Base-by-base conservation (phyloP, 2,797 vertebrate genomes). In the Phataginus tricuspis region DNA sequence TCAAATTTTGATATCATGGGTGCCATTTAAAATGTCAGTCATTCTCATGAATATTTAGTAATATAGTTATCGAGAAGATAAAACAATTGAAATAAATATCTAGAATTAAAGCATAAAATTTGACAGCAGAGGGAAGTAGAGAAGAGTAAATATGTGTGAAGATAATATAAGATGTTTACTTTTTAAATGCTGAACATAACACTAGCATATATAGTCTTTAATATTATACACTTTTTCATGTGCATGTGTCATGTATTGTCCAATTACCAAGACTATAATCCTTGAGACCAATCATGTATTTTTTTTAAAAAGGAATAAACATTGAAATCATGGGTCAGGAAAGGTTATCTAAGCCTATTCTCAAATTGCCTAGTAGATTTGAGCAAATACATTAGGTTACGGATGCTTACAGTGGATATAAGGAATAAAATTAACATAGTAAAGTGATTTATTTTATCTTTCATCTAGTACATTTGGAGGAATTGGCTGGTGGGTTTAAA, bases 11-110 rank as follows among this genome's bases (percentile, higher is more conserved):
- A 42, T 61, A 59, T 64, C 25, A 55, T 23, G 61, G 61, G 57
- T 79, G 61, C 57, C 53, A 71, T 11, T 90, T 68, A 74, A 74
- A 59, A 16, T 27, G 49, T 63, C 39, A 34, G 57, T 59, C 16
- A 37, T 27, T 72, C 59, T 93, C 25, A 23, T 31, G 39, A 86
- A 75, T 87, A 71, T 96, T 94, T 96, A 90, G 39, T 74, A 94
- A 80, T 59, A 92, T 29, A 77, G 27, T 8, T 42, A 59, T 64
- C 7, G 49, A 79, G 63, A 79, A 75, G 39, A 45, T 72, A 86
- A 87, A 87, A 88, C 19, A 69, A 74, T 57, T 90, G 23, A 95
- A 96, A n/a, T 57, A 91, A 74, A 59, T 90, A 75, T 37, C 4
- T 59, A 92, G 51, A 88, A 74, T 86, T 37, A 72, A 96, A 74